Evolutionary conservation across 2,797 vertebrate genomes (phyloP).

Genomic region (Microchirus variegatus): DNA sequence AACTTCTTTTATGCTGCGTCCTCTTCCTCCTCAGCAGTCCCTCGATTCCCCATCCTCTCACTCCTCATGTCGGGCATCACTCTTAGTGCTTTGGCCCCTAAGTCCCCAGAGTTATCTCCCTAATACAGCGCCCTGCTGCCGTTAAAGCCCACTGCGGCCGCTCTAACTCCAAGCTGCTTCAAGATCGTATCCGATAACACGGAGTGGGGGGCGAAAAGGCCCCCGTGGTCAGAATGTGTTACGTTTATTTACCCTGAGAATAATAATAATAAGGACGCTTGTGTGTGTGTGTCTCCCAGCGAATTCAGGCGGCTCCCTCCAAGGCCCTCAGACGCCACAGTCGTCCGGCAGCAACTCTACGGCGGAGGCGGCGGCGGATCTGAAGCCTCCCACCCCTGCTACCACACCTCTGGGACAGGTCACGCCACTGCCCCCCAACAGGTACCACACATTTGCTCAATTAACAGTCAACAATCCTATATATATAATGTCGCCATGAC

Average conservation of each 20-base stretch:
- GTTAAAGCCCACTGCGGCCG: slow-evolving; percentile 35
- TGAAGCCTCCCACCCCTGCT: slow-evolving; percentile 95
- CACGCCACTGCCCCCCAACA: slow-evolving; percentile 79
- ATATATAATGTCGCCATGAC: too few species aligned
- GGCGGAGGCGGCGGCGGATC: slow-evolving; percentile 90
- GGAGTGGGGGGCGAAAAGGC: not conserved
- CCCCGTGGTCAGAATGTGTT: slow-evolving; percentile 28
- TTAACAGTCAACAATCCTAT: too few species aligned
- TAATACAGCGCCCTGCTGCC: slow-evolving; percentile 50
- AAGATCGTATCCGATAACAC: slow-evolving; percentile 42
- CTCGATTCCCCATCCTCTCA: slow-evolving; percentile 27
- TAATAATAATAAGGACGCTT: slow-evolving; percentile 17
- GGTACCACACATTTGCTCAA: slow-evolving; percentile 52
- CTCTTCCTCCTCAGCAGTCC: slow-evolving; percentile 33
- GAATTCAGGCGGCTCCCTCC: slow-evolving; percentile 95
- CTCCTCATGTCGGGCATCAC: slow-evolving; percentile 46
- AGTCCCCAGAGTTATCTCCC: slow-evolving; percentile 61
- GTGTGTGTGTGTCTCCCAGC: slow-evolving; percentile 82
- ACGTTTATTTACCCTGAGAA: slow-evolving; percentile 20
- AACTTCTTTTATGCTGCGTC: too few species aligned
- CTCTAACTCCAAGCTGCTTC: slow-evolving; percentile 37
- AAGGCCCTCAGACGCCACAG: slow-evolving; percentile 97
- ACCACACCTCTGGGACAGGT: slow-evolving; percentile 95
- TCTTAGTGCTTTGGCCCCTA: slow-evolving; percentile 57
- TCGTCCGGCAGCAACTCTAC: slow-evolving; percentile 97